Evolutionary conservation across 2,888 invertebrate genomes (phyloP), one percentile per base, ranked within the genome.

Genomic region (Eucriotettix oculatus): DNA sequence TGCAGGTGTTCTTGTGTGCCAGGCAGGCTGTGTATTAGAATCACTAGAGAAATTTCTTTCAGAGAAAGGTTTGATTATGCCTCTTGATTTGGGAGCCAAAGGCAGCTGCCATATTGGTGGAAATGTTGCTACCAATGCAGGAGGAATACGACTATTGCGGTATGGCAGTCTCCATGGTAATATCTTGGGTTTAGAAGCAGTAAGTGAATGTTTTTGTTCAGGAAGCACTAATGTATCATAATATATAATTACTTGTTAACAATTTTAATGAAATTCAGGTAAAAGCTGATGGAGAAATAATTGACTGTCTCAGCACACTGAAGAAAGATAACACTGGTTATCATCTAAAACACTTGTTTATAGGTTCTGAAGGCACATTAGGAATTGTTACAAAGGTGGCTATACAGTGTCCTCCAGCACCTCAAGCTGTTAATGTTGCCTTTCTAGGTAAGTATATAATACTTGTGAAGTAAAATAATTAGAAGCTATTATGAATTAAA

Each of bases 311-410:
- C 71, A 87, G 85, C 61, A 79, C 86, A 0, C 78, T 97, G 67
- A 88, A 93, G 70, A 99, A 99, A 73, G 97, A 99, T 73, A 99
- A 99, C 72, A 97, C 98, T 0, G 98, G 98, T 0, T 95, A 94
- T 71, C 96, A 98, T 71, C 75, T 98, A 67, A 96, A 96, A 71
- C 96, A 99, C 74, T 74, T 98, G 62, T 97, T 99, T 71, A 91
- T 98, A 67, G 99, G 99, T 14, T 93, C 96, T 0, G 99, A 99
- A 76, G 99, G 99, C 56, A 94, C 96, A 0, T 76, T 99, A 58
- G 99, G 99, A 14, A 73, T 99, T 9, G 85, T 99, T 10, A 98
- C 98, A 0, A 90, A 90, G 75, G 85, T 94, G 9, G 86, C 92
- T 3, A 84, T 99, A 63, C 84, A 92, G 60, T 97, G 97, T 72